Evolutionary conservation across 2,797 vertebrate genomes (phyloP), one percentile per base, ranked within the genome.

Genomic region (Dryobates pubescens): DNA sequence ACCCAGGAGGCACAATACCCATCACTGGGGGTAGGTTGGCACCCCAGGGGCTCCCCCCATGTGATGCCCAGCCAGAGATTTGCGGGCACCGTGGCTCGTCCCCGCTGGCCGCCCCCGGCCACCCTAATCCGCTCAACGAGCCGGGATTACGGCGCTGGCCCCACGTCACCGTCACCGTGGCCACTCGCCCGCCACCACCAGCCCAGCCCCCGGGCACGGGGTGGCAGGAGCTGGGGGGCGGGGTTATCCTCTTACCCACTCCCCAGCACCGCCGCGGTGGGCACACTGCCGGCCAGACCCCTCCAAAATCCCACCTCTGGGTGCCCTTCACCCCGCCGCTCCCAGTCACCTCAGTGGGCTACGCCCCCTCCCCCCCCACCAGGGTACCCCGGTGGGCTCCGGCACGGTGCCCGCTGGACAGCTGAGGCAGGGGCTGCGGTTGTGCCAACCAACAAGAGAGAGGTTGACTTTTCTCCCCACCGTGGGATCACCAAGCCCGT

Each of bases 51-150:
- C n/a, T 70, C 23, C 54, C 54, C 9, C 61, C 24, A 70, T 27
- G 30, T 80, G 72, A 77, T 9, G 70, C 61, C 36, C 1, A 1
- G 8, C 2, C 2, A 1, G 68, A 86, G 75, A 95, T 87, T 92
- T 89, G 67, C 10, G 2, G 62, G 62, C 76, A 77, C 77, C 1
- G 4, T 17, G 19, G 43, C 34, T 65, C 49, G 57, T 38, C 77
- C 68, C 65, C 10, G 2, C 30, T 23, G 54, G 78, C 94, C 78
- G 26, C 69, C 32, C 53, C 43, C 10, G 32, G 69, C 84, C 9
- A 22, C 68, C 65, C 80, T 96, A 95, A 96, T 95, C 95, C 82
- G 70, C 92, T 95, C 89, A 93, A 16, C 9, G 10, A 51, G 11
- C 75, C 38, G 16, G 88, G 93, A 96, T 96, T 96, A 96, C 45